Base-by-base conservation (phyloP, 2,797 vertebrate genomes). In the Fratercula arctica region DNA sequence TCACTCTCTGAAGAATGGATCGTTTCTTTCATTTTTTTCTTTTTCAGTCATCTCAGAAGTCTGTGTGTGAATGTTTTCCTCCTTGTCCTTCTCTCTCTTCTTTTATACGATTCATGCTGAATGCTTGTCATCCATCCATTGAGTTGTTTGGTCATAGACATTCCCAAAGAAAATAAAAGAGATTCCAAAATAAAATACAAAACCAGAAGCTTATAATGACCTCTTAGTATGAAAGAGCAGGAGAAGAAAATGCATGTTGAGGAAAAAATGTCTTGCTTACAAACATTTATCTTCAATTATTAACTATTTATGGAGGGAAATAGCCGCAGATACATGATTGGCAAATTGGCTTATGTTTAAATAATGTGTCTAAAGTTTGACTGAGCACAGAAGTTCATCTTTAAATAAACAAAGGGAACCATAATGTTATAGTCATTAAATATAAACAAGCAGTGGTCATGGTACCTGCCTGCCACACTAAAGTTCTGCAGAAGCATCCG, bases 361-460 rank as follows among this genome's bases (percentile, higher is more conserved):
- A 93, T 97, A 81, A 85, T 67, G 45, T 83, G 81, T 72, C 91
- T 95, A 56, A 91, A 95, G 50, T 89, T 90, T 93, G 94, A 95
- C 94, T 96, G 95, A 97, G 87, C 94, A 78, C 41, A 68, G 90
- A 92, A 95, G 93, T 97, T 97, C 90, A 96, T 91, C 95, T 97
- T 96, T 96, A 97, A 97, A 97, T 96, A 96, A 97, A 95, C 94
- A 96, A 96, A 95, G 81, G 81, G 77, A 84, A 63, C 95, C 89
- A 89, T 95, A 96, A 96, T 94, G 80, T 93, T 94, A 80, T 37
- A 93, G 76, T 97, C 82, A 96, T 97, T 95, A 97, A 97, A 97
- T 94, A 97, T 95, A 96, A 97, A 97, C 90, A 93, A 95, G 86
- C 28, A 5, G 3, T 6, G 35, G 92, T 94, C 92, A 76, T 83